Evolutionary conservation across 1,140 invertebrate genomes (phyloP).

Genomic region (Tenebrio molitor): DNA sequence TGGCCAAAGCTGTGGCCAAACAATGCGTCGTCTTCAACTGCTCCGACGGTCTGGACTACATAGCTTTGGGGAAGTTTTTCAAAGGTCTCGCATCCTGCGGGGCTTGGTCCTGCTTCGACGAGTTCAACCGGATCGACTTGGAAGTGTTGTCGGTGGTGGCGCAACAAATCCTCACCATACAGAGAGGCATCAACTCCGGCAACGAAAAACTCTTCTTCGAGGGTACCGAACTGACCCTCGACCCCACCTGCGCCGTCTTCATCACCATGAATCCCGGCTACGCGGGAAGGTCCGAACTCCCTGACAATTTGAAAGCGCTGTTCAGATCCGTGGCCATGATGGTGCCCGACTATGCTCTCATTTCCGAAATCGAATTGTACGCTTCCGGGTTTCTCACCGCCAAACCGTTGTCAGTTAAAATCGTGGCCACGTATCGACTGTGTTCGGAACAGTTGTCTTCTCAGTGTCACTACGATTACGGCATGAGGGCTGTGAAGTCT

Average conservation of each 20-base stretch:
- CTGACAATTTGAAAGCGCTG: conserved; percentile 95
- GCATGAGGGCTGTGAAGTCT: conserved; percentile 92
- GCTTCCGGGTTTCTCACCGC: conserved; percentile 95
- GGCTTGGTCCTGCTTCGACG: conserved; percentile 98
- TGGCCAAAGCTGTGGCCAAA: conserved; percentile 96
- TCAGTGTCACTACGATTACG: conserved; percentile 97
- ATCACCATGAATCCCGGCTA: conserved; percentile 98
- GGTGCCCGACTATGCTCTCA: conserved; percentile 96
- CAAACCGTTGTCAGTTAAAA: conserved; percentile 91
- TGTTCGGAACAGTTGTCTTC: conserved; percentile 96
- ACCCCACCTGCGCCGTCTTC: conserved; percentile 94
- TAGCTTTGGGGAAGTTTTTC: conserved; percentile 96
- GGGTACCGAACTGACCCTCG: conserved; percentile 87
- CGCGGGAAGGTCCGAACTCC: conserved; percentile 90
- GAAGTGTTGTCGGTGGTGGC: conserved; percentile 94
- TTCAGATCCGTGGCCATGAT: conserved; percentile 98
- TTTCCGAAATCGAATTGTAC: conserved; percentile 94
- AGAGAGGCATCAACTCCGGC: conserved; percentile 83
- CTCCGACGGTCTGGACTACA: conserved; percentile 92
- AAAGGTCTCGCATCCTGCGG: conserved; percentile 96
- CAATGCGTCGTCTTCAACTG: conserved; percentile 98
- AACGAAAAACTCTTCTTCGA: conserved; percentile 86
- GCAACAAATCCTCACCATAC: conserved; percentile 88
- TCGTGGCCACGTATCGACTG: conserved; percentile 92
- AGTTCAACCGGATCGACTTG: conserved; percentile 90